Percentiles rank a stretch among this genome's conserved stretches.
These are phyloP conservation scores for Apodemia zela DNA, from an alignment of 2,888 invertebrate genomes.

Conservation along the genomic window DNA sequence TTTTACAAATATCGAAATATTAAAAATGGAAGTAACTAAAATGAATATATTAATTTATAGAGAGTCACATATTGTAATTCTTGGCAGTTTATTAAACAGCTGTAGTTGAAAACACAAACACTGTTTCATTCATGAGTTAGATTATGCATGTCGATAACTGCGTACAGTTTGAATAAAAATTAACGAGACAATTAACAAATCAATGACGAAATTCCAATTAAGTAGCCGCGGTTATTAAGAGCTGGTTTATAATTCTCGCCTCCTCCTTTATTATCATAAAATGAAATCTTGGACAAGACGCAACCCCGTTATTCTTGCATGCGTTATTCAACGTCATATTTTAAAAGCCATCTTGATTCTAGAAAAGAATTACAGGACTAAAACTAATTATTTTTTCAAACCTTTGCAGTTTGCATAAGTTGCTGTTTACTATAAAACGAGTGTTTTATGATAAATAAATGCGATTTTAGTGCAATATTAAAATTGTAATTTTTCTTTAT, in stretches of 20 bases:
- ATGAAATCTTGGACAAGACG: constrained; percentile 58
- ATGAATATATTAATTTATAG: not conserved
- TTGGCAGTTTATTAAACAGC: not conserved
- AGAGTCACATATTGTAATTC: not conserved
- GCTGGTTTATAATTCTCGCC: constrained; percentile 52
- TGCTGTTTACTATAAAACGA: not conserved
- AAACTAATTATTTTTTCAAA: constrained; percentile 22
- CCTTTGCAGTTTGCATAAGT: not conserved
- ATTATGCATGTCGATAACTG: constrained; percentile 45
- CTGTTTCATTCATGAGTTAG: constrained; percentile 37
- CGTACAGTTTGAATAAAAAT: constrained; percentile 54
- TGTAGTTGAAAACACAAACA: constrained; percentile 5
- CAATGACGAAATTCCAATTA: constrained; percentile 67
- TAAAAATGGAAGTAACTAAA: no score
- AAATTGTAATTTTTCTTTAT: no score
- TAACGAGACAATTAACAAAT: constrained; percentile 69
- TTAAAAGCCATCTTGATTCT: constrained; percentile 25
- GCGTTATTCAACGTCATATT: constrained; percentile 25
- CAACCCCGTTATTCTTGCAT: constrained; percentile 31
- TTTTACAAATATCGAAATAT: no score
- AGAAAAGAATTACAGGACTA: constrained; percentile 13
- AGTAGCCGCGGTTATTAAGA: constrained; percentile 56
- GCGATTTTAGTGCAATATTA: not conserved
- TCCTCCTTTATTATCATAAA: constrained; percentile 56
- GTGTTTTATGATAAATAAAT: not conserved